Conservation (phyloP, 2,797 vertebrate species). For the Anableps anableps region DNA sequence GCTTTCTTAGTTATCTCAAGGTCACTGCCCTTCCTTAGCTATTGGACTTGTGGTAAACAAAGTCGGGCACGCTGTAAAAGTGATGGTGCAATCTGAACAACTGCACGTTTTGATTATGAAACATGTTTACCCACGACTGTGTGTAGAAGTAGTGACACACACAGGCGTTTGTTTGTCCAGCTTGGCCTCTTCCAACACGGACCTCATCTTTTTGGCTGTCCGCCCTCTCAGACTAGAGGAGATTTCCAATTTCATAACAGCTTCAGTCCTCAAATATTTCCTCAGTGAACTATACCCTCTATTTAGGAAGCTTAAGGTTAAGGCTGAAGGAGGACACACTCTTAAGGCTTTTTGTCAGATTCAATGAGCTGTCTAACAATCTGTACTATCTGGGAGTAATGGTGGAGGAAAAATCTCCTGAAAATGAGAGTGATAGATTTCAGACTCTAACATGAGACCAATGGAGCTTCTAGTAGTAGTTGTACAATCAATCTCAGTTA, state of each 20-base stretch:
- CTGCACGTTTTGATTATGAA: conserved; percentile 60
- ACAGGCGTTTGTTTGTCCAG: conserved; percentile 56
- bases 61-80: conserved; percentile 33
- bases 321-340: conserved; percentile 31
- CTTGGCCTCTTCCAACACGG: conserved; percentile 32
- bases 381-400: conserved; percentile 11
- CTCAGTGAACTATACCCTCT: conserved; percentile 43
- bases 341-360: conserved; percentile 20
- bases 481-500: neutral
- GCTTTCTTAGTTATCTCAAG: conserved; percentile 24
- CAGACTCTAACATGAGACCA: neutral
- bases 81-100: conserved; percentile 35
- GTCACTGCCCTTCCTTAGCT: conserved; percentile 4
- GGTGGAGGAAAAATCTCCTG: neutral
- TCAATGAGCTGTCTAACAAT: conserved; percentile 17
- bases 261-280: conserved; percentile 60
- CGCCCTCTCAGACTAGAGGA: conserved; percentile 19
- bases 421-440: neutral
- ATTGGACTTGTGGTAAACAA: conserved; percentile 32
- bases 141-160: conserved; percentile 58
- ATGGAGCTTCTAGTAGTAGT: neutral
- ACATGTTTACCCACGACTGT: conserved; percentile 60
- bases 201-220: conserved; percentile 42
- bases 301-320: conserved; percentile 5
- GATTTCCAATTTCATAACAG: conserved; percentile 48